These are phyloP conservation scores for Istiophorus platypterus DNA, from an alignment of 2,113 vertebrate genomes.

Conservation along the genomic window DNA sequence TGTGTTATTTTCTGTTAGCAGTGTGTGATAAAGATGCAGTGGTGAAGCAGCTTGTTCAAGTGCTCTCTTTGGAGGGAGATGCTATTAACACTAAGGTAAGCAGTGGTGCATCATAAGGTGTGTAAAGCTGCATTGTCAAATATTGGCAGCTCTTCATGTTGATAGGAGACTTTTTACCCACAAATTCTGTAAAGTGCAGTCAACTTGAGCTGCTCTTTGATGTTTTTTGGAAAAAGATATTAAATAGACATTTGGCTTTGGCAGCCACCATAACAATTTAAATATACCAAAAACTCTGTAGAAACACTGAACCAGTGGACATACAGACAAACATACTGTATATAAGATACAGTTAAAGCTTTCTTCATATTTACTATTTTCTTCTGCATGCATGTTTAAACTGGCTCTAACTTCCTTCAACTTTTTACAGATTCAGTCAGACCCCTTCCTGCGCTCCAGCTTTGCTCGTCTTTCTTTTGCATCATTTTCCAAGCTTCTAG, in stretches of 20 bases:
- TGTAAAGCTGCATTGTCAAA: neutral
- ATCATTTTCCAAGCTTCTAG: conserved; percentile 80
- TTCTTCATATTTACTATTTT: too few relatives aligned
- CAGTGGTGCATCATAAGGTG: neutral
- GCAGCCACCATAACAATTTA: too few relatives aligned
- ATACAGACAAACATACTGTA: neutral
- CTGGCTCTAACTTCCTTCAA: neutral
- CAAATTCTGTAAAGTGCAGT: too few relatives aligned
- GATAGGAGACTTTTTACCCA: neutral
- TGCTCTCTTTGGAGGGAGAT: conserved; percentile 79
- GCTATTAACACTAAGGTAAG: conserved; percentile 81
- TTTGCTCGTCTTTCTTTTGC: conserved; percentile 79
- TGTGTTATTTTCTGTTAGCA: conserved; percentile 1
- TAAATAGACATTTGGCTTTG: too few relatives aligned
- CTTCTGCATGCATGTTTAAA: neutral
- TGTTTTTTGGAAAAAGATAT: too few relatives aligned
- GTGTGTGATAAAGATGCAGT: conserved; percentile 71
- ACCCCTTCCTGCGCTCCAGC: conserved; percentile 73
- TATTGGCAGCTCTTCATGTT: neutral
- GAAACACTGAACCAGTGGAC: too few relatives aligned
- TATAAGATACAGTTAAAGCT: too few relatives aligned
- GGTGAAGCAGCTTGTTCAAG: conserved; percentile 72
- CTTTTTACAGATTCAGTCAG: conserved; percentile 72
- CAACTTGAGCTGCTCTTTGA: too few relatives aligned
- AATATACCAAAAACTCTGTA: too few relatives aligned